These are phyloP conservation scores for human DNA, from an alignment of 2,113 vertebrate species.

Conservation along the genomic window GRCh38 chr20:17958001-17958500, in stretches of 20 bases:
- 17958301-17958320: constrained; percentile 4
- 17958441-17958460: not conserved
- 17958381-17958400: constrained; percentile 4
- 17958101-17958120: not conserved
- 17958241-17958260: not conserved
- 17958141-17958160: not conserved
- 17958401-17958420: not conserved
- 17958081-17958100: not conserved
- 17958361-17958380: not conserved
- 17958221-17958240: not conserved
- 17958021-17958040: not conserved
- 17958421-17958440: not conserved
- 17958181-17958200: not conserved
- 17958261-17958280: not conserved
- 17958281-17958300: not conserved
- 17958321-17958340: not conserved
- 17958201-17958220: not conserved
- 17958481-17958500: not conserved
- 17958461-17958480: constrained; percentile 1
- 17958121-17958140: not conserved
- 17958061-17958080: not conserved
- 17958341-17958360: not conserved
- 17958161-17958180: not conserved
- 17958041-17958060: not conserved
- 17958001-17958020: not conserved